Base-by-base conservation (phyloP, 2,797 vertebrate genomes). In the Aldrovandia affinis region DNA sequence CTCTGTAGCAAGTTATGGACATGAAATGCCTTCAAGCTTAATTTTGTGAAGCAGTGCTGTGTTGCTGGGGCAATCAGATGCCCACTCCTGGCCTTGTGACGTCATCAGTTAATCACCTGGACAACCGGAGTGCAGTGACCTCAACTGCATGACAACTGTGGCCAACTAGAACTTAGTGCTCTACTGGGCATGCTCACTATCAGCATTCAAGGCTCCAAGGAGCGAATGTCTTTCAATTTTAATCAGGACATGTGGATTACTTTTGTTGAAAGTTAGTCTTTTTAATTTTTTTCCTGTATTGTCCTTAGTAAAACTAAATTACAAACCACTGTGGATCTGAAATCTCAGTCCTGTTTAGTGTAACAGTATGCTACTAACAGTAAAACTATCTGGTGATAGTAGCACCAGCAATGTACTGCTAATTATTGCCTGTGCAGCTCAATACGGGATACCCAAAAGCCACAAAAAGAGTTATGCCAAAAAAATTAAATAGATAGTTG, bases 31-130 rank as follows among this genome's bases (percentile, higher is more conserved):
- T 94, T 93, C 84, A 89, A 90, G 91, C 85, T 88, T 86, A 39
- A 86, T 78, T 83, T 86, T 85, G 89, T 91, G 91, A 93, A 91
- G 92, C 86, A 91, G 90, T 88, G 92, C 91, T 36, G 91, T 94
- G 92, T 92, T 90, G 94, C 90, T 90, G 88, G 87, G 88, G 82
- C 88, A 86, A 86, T 83, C 84, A 89, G 84, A 84, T 70, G 55
- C 83, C 83, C 77, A 36, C 81, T 83, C 83, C 54, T 86, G 86
- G 87, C 85, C 84, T 83, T 85, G 70, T 86, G 85, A 79, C n/a
- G 65, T 68, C 70, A 83, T 81, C 33, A 25, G 20, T 80, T n/a
- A 84, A 87, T 82, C 79, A 86, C 44, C 42, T 63, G 30, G 88
- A 88, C 84, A 91, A 93, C 90, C 90, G 92, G 92, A 89, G 89